A percentile compares a stretch with the other conserved stretches of the same genome.
phyloP scores from a whole-genome alignment of 1,140 invertebrate species.

The Ips typographus region DNA sequence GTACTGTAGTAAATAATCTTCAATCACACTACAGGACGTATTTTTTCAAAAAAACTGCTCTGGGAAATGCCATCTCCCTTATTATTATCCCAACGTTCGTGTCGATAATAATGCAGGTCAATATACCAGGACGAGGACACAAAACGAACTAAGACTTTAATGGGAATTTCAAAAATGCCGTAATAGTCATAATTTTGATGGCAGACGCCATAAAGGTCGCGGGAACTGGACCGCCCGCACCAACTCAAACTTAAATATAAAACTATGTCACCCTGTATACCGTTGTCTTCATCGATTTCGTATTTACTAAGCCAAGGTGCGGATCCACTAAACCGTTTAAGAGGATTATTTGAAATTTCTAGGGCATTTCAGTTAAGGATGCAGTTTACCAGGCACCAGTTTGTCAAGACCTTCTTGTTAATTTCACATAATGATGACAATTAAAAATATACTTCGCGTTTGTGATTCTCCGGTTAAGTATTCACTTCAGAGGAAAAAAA shows the following conservation, averaged over 20 bases:
- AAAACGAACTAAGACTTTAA: constrained; percentile 2
- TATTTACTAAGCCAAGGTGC: not conserved
- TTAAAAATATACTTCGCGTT: constrained; percentile 6
- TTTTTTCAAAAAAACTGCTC: no score
- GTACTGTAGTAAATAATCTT: no score
- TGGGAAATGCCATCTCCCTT: no score
- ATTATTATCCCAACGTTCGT: not conserved
- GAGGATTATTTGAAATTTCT: constrained; percentile 20
- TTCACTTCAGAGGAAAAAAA: constrained; percentile 1
- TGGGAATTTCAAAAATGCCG: constrained; percentile 27
- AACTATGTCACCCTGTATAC: not conserved
- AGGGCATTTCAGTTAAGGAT: constrained; percentile 20
- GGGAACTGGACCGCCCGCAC: constrained; percentile 1
- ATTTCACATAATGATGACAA: constrained; percentile 1
- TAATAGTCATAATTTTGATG: constrained; percentile 27
- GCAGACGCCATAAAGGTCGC: constrained; percentile 8
- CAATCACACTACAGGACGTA: no score
- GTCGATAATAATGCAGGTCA: constrained; percentile 7
- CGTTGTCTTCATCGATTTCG: not conserved
- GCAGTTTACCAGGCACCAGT: not conserved
- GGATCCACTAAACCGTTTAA: constrained; percentile 19
- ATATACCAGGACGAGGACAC: constrained; percentile 12
- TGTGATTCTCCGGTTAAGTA: constrained; percentile 11
- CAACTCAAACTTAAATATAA: not conserved
- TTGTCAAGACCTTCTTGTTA: no score